Conservation (phyloP, 2,888 invertebrate genomes). For the Deroplatys truncata region DNA sequence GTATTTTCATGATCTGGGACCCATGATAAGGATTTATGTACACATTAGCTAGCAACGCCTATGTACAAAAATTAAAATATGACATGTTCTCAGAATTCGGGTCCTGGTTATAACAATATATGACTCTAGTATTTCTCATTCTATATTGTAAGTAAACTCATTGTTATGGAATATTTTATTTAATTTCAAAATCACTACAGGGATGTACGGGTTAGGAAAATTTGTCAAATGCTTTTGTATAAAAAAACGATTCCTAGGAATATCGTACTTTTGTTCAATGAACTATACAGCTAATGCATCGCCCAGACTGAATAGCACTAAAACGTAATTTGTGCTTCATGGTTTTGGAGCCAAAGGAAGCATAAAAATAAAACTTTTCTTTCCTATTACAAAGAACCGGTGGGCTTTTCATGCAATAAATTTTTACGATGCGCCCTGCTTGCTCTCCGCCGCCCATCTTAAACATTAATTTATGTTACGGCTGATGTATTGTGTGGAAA, state of each 20-base stretch:
- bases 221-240: neutral
- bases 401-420: neutral
- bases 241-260: neutral
- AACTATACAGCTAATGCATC: neutral
- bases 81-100: too few relatives aligned
- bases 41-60: too few relatives aligned
- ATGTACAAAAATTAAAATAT: too few relatives aligned
- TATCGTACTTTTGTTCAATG: neutral
- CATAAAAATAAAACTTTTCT: neutral
- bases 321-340: neutral
- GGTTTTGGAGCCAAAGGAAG: neutral
- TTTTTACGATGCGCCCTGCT: neutral
- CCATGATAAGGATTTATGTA: too few relatives aligned
- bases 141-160: too few relatives aligned
- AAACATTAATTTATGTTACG: slow-evolving; percentile 6
- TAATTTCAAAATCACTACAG: too few relatives aligned
- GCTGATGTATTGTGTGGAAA: slow-evolving; percentile 1
- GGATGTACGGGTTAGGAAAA: too few relatives aligned
- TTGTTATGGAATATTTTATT: too few relatives aligned
- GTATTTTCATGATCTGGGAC: too few relatives aligned
- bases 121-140: too few relatives aligned
- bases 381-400: neutral
- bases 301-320: neutral
- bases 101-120: too few relatives aligned
- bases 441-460: neutral